Base-by-base conservation (phyloP, 2,113 vertebrate genomes). In the Tenebrosternarchus preto region DNA sequence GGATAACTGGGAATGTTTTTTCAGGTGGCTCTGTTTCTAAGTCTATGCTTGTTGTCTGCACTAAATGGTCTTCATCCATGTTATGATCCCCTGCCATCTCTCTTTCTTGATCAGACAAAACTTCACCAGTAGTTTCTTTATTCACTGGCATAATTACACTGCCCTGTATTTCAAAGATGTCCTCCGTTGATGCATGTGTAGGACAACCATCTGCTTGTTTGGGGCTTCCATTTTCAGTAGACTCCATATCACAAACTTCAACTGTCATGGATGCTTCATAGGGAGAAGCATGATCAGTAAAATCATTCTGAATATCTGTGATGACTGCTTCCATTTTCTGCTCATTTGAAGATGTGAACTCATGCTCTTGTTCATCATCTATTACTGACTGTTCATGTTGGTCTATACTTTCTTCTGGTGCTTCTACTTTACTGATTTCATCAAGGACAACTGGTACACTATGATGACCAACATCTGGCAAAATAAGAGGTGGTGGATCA, bases 301-400 rank as follows among this genome's bases (percentile, higher is more conserved):
- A 59, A 27, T 78, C 53, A n/a, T 59, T 24, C 55, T 78, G 53
- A 57, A n/a, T 53, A 59, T 43, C 17, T 60, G n/a, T 60, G 33
- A 57, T 24, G 46, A 39, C 2, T 57, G 63, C 15, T 39, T 4
- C 29, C 19, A 39, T 70, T 36, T 33, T 19, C 36, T 70, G 4
- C 5, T 29, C 33, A 50, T 63, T 20, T 60, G 55, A 27, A 25
- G 20, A 3, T 61, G 55, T 4, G 59, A 59, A 8, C 53, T 69
- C 29, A 46, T 68, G 59, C 39, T 67, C 53, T 25, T 31, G 29
- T 17, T 76, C 43, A 60, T 78, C n/a, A 1, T 33, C 25, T 24
- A 27, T 7, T 31, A 11, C 55, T 46, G 66, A 16, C 9, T 36
- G 20, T 55, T 20, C 27, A 33, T 61, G 16, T 78, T 50, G 22